Conservation (phyloP, 1,140 invertebrate genomes). For the Tetramorium simillimum region DNA sequence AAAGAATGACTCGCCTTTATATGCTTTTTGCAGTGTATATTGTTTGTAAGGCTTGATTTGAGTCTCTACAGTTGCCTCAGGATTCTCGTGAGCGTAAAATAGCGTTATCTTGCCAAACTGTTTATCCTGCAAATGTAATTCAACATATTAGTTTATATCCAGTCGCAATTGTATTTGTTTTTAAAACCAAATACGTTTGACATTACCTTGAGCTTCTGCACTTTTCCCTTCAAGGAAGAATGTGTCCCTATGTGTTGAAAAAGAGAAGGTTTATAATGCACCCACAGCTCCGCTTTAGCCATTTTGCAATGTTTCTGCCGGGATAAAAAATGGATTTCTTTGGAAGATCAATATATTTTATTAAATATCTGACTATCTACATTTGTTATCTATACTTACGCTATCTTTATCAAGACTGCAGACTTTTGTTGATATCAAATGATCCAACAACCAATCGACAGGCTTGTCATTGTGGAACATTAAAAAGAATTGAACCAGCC, state of each 20-base stretch:
- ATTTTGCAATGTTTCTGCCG: constrained; percentile 94
- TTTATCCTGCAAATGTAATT: constrained; percentile 89
- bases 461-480: constrained; percentile 98
- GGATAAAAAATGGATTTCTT: constrained; percentile 82
- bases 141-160: constrained; percentile 9
- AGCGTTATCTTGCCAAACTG: constrained; percentile 96
- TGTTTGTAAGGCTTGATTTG: constrained; percentile 94
- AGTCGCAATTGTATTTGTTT: constrained; percentile 9
- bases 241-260: constrained; percentile 99
- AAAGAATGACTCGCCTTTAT: constrained; percentile 95
- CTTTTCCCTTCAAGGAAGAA: constrained; percentile 98
- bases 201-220: constrained; percentile 96
- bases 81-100: constrained; percentile 93
- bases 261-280: constrained; percentile 96
- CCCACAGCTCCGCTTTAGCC: constrained; percentile 92
- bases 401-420: constrained; percentile 94
- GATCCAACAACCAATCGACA: constrained; percentile 98
- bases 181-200: constrained; percentile 26
- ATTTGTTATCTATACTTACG: constrained; percentile 86
- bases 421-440: constrained; percentile 95
- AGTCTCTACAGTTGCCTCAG: constrained; percentile 90
- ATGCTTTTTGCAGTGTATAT: constrained; percentile 93
- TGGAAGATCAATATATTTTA: constrained; percentile 10
- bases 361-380: neutral
- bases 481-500: constrained; percentile 96